Conservation (phyloP, 2,113 vertebrate species). For the Tachysurus fulvidraco region DNA sequence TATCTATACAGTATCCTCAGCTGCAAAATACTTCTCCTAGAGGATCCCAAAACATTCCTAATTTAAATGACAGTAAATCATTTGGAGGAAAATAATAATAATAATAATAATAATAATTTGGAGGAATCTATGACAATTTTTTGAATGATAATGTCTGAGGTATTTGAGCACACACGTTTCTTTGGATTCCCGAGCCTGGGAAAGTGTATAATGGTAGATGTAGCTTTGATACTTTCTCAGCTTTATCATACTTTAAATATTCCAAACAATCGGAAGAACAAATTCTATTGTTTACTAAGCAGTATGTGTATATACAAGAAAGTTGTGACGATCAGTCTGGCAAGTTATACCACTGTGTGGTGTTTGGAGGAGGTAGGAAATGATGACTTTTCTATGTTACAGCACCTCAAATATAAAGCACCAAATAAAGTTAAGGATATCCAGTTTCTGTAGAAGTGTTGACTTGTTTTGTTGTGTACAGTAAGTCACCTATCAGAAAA, state of each 20-base stretch:
- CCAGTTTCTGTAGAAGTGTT: not conserved
- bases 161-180: not conserved
- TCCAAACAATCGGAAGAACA: not conserved
- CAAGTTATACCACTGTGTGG: not conserved
- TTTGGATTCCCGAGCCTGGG: not conserved
- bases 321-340: not conserved
- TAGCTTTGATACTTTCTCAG: not conserved
- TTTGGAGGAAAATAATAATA: not conserved
- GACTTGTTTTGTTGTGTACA: not conserved
- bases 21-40: not conserved
- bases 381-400: constrained; percentile 7
- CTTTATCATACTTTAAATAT: not conserved
- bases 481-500: constrained; percentile 5
- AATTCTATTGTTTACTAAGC: not conserved
- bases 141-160: not conserved
- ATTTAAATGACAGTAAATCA: not conserved
- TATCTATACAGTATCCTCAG: not conserved
- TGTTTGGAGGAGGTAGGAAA: constrained; percentile 42
- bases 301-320: not conserved
- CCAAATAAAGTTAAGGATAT: constrained; percentile 16
- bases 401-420: constrained; percentile 41
- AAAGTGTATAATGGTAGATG: not conserved
- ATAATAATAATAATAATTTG: not conserved
- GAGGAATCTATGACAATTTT: not conserved
- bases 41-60: not conserved